Conservation (phyloP, 2,888 invertebrate species). For the Heliothis peltigera region DNA sequence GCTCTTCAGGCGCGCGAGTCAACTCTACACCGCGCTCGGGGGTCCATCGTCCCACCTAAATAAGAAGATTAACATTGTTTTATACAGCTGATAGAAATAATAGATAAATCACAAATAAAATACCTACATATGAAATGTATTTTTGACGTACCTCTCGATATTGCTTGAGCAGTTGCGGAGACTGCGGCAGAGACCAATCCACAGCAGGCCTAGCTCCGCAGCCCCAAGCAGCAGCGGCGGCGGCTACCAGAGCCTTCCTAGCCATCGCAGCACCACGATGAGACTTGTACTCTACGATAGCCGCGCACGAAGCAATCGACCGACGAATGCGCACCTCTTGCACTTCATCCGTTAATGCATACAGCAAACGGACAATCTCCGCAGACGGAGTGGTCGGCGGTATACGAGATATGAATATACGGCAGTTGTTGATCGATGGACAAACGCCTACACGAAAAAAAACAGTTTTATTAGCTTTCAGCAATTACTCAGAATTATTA, state of each 20-base stretch:
- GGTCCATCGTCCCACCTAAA: constrained; percentile 82
- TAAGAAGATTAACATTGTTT: not conserved
- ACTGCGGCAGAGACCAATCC: constrained; percentile 87
- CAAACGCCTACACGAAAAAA: constrained; percentile 90
- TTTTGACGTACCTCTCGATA: constrained; percentile 80
- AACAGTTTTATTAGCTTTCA: not conserved
- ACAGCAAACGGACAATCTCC: constrained; percentile 90
- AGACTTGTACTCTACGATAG: constrained; percentile 93
- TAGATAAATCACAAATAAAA: no score
- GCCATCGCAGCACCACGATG: constrained; percentile 92
- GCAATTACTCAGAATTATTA: not conserved
- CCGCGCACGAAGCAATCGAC: constrained; percentile 88
- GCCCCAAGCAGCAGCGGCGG: constrained; percentile 87
- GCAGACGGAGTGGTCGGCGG: constrained; percentile 90
- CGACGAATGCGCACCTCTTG: constrained; percentile 86
- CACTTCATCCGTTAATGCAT: constrained; percentile 87
- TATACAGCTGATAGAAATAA: not conserved
- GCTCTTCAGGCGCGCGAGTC: constrained; percentile 77
- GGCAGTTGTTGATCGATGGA: constrained; percentile 93
- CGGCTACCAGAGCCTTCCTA: constrained; percentile 87
- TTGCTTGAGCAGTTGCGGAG: constrained; percentile 82
- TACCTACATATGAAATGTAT: not conserved
- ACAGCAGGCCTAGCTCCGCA: constrained; percentile 84
- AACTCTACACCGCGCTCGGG: constrained; percentile 84
- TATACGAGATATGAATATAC: constrained; percentile 91